Base-by-base conservation (phyloP, 2,113 vertebrate species). In the Cyprinodon tularosa region DNA sequence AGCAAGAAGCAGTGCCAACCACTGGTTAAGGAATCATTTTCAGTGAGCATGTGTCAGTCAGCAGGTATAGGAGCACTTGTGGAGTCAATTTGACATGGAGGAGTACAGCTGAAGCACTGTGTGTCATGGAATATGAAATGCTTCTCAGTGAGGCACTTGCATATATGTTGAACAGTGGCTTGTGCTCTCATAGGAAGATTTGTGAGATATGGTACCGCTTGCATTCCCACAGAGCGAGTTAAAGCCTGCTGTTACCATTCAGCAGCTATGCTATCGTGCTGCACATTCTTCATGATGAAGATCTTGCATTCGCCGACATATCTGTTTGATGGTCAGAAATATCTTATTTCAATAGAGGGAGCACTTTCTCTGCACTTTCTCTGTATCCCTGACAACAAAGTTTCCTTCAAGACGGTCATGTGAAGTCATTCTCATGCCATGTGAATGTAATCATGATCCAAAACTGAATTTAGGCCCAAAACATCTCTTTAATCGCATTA, bases 1-100 rank as follows among this genome's bases (percentile, higher is more conserved):
- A 89, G 84, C 80, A 64, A 79, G 87, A 82, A 71, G 92, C 86
- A 85, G 87, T 63, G 83, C 81, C 62, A 89, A 85, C 81, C 81
- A 78, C 85, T 81, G 87, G 84, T 86, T 81, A 76, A 88, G 86
- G 89, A 89, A 90, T 91, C 86, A 89, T 92, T 91, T 92, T 90
- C 80, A 81, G 82, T 36, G 82, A 87, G 91, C 92, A 88, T 82
- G 84, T 93, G 90, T 93, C 93, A 92, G 88, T 93, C 91, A 90
- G 88, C 80, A 89, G 90, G 88, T 89, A 84, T 86, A 89, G 86
- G 82, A 91, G 87, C 88, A 89, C 93, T 93, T 91, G 91, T 91
- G 90, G 91, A 92, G 91, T 93, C 90, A 91, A 91, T 94, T 93
- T 92, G 91, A 90, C 90, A 91, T 86, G 83, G 89, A 93, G 92